These are phyloP conservation scores for Gobio occitaniae DNA, from an alignment of 2,797 vertebrate species.

Conservation along the genomic window DNA sequence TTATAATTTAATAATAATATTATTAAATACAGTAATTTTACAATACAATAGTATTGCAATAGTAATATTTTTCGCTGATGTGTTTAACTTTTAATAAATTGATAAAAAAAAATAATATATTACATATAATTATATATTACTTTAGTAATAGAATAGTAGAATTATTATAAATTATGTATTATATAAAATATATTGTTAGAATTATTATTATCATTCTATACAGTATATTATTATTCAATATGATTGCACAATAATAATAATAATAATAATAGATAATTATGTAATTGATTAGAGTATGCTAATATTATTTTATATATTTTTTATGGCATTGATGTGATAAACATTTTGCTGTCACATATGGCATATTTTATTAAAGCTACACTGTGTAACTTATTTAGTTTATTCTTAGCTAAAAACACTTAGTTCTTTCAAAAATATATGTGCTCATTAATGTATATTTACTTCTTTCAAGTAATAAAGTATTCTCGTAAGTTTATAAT, in stretches of 20 bases:
- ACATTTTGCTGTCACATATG: not conserved
- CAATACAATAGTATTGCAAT: not conserved
- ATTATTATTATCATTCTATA: not conserved
- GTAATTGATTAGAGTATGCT: not conserved
- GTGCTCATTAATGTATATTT: too few species aligned
- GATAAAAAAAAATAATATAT: not conserved
- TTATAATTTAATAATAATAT: not conserved
- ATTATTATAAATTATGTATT: not conserved
- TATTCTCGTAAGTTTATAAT: too few species aligned
- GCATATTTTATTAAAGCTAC: not conserved
- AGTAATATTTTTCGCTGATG: not conserved
- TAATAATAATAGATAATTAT: not conserved
- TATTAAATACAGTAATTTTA: not conserved
- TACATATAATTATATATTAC: not conserved
- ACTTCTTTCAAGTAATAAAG: too few species aligned
- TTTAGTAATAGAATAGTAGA: not conserved
- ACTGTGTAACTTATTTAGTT: too few species aligned
- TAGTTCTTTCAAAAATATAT: too few species aligned
- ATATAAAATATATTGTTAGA: not conserved
- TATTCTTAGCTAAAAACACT: too few species aligned
- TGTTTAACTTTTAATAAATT: not conserved
- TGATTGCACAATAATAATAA: not conserved
- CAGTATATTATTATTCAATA: not conserved
- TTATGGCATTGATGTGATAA: not conserved
- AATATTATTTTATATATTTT: not conserved